Conservation (phyloP, 2,888 invertebrate species). For the Eristalis tenax region DNA sequence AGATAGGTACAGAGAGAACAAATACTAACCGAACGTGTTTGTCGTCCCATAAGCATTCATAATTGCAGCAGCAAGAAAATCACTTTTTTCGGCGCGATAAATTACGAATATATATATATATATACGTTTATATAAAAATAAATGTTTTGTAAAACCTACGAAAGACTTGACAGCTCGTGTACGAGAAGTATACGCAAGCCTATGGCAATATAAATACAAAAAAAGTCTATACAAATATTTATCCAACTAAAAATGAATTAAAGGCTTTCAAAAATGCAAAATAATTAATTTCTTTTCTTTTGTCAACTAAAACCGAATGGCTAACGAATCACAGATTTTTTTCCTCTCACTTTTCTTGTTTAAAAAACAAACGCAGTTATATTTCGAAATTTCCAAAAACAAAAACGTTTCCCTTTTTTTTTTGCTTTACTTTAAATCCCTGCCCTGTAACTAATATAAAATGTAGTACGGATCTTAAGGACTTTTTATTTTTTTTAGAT, state of each 20-base stretch:
- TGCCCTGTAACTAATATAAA: slow-evolving; percentile 37
- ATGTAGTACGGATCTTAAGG: not conserved
- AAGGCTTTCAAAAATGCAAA: slow-evolving; percentile 42
- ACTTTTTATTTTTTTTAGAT: not conserved
- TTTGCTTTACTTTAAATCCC: not conserved
- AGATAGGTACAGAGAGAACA: slow-evolving; percentile 26
- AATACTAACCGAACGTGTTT: slow-evolving; percentile 80
- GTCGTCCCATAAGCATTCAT: slow-evolving; percentile 80
- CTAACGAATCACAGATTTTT: slow-evolving; percentile 68
- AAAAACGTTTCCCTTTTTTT: not conserved
- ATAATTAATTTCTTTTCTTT: slow-evolving; percentile 55
- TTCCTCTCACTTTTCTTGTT: slow-evolving; percentile 15
- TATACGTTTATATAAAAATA: slow-evolving; percentile 15
- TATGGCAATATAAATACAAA: slow-evolving; percentile 58
- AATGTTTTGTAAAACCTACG: not conserved
- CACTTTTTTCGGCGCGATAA: slow-evolving; percentile 50
- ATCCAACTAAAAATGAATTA: slow-evolving; percentile 39
- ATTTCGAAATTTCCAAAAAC: not conserved
- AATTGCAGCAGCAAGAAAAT: slow-evolving; percentile 78
- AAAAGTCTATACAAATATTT: slow-evolving; percentile 46
- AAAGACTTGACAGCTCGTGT: slow-evolving; percentile 26
- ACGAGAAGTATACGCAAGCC: slow-evolving; percentile 39
- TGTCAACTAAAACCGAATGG: slow-evolving; percentile 65
- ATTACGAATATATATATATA: slow-evolving; percentile 28
- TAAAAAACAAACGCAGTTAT: not conserved